phyloP scores from a whole-genome alignment of 2,797 vertebrate genomes.

The Lophius americanus region DNA sequence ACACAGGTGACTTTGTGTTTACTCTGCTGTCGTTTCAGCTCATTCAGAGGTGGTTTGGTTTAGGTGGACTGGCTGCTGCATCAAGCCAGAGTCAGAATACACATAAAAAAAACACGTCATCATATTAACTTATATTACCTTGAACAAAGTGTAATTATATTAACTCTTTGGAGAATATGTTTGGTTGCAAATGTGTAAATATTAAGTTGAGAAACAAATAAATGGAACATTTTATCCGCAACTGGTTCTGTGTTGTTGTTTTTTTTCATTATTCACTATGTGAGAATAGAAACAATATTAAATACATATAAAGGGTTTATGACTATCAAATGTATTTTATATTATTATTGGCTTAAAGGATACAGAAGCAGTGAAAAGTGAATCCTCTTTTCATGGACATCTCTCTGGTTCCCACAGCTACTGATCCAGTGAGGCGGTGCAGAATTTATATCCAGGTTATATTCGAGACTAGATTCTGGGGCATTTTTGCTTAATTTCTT shows the following conservation, averaged over 20 bases:
- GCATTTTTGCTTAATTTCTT: too few species aligned
- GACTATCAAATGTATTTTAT: too few species aligned
- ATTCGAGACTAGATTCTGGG: too few species aligned
- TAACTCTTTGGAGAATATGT: slow-evolving; percentile 62
- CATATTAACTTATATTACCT: slow-evolving; percentile 81
- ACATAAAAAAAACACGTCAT: slow-evolving; percentile 50
- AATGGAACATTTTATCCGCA: slow-evolving; percentile 79
- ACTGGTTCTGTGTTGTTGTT: slow-evolving; percentile 19
- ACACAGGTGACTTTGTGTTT: slow-evolving; percentile 64
- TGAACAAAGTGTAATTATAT: slow-evolving; percentile 72
- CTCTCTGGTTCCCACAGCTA: too few species aligned
- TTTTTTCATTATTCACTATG: not conserved
- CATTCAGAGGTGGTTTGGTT: slow-evolving; percentile 60
- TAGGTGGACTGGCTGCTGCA: slow-evolving; percentile 78
- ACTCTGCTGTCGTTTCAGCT: slow-evolving; percentile 58
- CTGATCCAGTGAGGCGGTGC: too few species aligned
- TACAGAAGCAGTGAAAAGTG: not conserved
- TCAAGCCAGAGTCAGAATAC: slow-evolving; percentile 73
- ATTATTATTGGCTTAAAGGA: not conserved
- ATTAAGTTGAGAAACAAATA: slow-evolving; percentile 80
- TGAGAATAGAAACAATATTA: too few species aligned
- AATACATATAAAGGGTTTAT: too few species aligned
- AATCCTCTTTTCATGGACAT: too few species aligned
- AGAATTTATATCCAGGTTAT: too few species aligned
- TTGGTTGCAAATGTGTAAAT: slow-evolving; percentile 80